Conservation (phyloP, 2,113 vertebrate genomes). For the Thunnus maccoyii region DNA sequence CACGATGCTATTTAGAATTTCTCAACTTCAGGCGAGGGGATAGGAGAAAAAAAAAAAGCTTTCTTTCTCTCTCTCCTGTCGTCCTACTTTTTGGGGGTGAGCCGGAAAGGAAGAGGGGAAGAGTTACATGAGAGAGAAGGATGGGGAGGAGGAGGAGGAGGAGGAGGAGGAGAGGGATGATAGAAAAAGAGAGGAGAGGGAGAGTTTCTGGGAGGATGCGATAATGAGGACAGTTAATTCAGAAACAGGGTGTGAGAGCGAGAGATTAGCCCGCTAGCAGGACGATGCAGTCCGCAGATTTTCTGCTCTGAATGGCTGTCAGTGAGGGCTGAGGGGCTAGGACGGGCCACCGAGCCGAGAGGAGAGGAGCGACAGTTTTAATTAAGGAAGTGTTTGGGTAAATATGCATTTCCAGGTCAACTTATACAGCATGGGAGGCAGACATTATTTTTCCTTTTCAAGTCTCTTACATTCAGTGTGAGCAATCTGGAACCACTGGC, state of each 20-base stretch:
- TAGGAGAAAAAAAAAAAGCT: not conserved
- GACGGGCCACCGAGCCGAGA: slow-evolving; percentile 57
- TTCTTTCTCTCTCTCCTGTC: slow-evolving; percentile 27
- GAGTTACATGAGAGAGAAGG: slow-evolving; percentile 30
- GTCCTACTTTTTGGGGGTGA: slow-evolving; percentile 71
- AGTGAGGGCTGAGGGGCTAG: slow-evolving; percentile 56
- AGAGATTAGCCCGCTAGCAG: slow-evolving; percentile 78
- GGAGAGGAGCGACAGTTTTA: slow-evolving; percentile 68
- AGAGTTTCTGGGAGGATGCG: slow-evolving; percentile 76
- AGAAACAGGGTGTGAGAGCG: slow-evolving; percentile 76
- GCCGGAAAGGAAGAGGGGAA: slow-evolving; percentile 53
- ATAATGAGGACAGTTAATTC: slow-evolving; percentile 83
- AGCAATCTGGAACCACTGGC: slow-evolving; percentile 6
- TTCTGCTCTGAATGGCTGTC: slow-evolving; percentile 77
- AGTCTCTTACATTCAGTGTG: not conserved
- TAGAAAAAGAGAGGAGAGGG: slow-evolving; percentile 37
- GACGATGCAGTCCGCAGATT: slow-evolving; percentile 79
- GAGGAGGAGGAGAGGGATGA: slow-evolving; percentile 17
- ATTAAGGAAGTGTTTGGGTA: slow-evolving; percentile 74
- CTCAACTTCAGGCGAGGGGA: slow-evolving; percentile 66
- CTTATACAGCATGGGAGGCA: slow-evolving; percentile 27
- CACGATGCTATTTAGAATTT: slow-evolving; percentile 74
- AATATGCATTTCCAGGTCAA: slow-evolving; percentile 73
- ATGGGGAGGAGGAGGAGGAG: not conserved
- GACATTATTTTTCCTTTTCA: not conserved